Evolutionary conservation across 2,888 invertebrate genomes (phyloP), one percentile per base, ranked within the genome.

Genomic region (Acronicta alni): DNA sequence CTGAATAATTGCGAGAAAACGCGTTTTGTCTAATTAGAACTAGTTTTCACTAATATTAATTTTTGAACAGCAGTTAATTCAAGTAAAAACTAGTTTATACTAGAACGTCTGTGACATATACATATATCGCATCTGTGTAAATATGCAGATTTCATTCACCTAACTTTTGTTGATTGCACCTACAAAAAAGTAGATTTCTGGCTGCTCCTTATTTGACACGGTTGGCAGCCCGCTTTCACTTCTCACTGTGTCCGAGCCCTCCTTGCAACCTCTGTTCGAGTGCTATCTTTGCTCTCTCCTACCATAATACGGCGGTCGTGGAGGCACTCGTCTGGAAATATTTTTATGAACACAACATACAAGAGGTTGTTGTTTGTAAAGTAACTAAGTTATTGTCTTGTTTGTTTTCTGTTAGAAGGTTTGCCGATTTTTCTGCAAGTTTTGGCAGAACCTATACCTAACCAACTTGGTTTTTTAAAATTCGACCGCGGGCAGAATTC

Each of bases 331-430:
- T 47, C 30, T 46, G 14, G 48, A 57, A 72, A 72, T 47, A 62
- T 45, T 49, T 64, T 63, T 67, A 72, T 75, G 49, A 57, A 44
- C 47, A 43, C 12, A 39, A 60, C 46, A 26, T 58, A 55, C 43
- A 61, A 61, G 57, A n/a, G 17, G 18, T 26, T 46, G 16, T 16
- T 38, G 44, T 61, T 42, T 32, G 47, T 48, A 23, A 55, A 59
- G 41, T 17, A 55, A 49, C 17, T 5, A 38, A 56, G 39, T 55
- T 49, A 47, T n/a, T 32, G 15, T 17, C 51, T 30, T 17, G 10
- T 30, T 20, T 18, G 30, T 39, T 10, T 15, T 23, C 10, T 12
- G 14, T 37, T 8, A 9, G 3, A 15, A 10, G 39, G 18, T 52
- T 59, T 47, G 7, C 5, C n/a, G n/a, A n/a, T n/a, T 35, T 35